phyloP scores from a whole-genome alignment of 2,888 invertebrate species.

The Lydus trimaculatus region DNA sequence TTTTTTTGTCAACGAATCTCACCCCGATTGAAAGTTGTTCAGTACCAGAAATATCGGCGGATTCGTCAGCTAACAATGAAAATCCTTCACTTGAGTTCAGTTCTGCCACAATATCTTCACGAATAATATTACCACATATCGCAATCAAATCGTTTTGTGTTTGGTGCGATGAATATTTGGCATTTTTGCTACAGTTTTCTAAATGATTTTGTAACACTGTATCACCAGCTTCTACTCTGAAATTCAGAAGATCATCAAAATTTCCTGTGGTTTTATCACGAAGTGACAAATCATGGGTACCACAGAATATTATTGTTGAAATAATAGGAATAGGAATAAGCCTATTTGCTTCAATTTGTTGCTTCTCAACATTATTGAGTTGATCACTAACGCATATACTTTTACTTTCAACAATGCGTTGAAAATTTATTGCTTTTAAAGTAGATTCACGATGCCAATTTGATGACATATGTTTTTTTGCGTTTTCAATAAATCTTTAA shows the following conservation, averaged over 20 bases:
- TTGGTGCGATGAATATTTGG: conserved; percentile 29
- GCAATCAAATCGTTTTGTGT: conserved; percentile 37
- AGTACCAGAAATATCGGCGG: conserved; percentile 41
- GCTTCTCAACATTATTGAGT: conserved; percentile 22
- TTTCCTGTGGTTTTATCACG: conserved; percentile 38
- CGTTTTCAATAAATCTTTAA: conserved; percentile 30
- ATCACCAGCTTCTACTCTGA: conserved; percentile 40
- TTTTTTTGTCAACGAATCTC: conserved; percentile 11
- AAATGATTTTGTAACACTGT: conserved; percentile 24
- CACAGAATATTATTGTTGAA: conserved; percentile 42
- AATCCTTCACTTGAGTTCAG: conserved; percentile 29
- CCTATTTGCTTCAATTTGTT: conserved; percentile 32
- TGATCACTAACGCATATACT: conserved; percentile 21
- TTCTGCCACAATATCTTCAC: conserved; percentile 30
- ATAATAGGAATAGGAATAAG: conserved; percentile 35
- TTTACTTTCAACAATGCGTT: conserved; percentile 35
- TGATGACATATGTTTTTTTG: conserved; percentile 30
- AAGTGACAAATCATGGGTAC: conserved; percentile 41
- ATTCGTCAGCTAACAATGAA: conserved; percentile 43
- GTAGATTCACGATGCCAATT: conserved; percentile 32
- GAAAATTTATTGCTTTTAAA: neutral
- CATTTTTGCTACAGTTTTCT: conserved; percentile 3
- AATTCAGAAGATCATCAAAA: conserved; percentile 38
- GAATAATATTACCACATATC: conserved; percentile 33
- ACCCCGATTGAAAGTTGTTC: conserved; percentile 43